Evolutionary conservation across 2,113 vertebrate species (phyloP).

Genomic region (Grantiella picta): DNA sequence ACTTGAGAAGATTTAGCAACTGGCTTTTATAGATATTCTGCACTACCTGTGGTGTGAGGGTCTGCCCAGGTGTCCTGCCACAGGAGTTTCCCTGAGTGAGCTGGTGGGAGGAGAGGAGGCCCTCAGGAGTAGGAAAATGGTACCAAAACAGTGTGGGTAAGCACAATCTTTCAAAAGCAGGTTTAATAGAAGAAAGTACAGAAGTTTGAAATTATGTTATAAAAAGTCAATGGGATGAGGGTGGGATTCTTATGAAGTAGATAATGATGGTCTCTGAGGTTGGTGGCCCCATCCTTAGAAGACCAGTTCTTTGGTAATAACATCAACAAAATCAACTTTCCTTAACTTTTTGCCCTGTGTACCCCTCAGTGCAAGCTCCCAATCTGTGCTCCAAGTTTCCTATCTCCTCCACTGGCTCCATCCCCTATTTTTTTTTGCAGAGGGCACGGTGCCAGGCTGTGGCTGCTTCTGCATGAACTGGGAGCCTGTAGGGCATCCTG

Average conservation of each 20-base stretch:
- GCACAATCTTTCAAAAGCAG: background rate
- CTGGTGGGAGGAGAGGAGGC: background rate
- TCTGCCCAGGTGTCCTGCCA: background rate
- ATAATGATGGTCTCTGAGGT: background rate
- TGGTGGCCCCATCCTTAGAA: background rate
- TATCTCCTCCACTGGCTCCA: background rate
- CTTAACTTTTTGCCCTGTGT: background rate
- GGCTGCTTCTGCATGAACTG: background rate
- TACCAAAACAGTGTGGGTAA: background rate
- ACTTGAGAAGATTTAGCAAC: background rate
- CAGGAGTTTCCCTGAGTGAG: background rate
- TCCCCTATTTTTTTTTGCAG: background rate
- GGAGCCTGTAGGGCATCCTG: fast-evolving
- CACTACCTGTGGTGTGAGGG: background rate
- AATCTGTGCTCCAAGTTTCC: background rate
- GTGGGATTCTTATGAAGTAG: background rate
- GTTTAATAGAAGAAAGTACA: background rate
- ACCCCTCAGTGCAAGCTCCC: background rate
- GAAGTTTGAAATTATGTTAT: background rate
- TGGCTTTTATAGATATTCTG: background rate
- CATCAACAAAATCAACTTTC: background rate
- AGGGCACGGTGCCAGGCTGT: background rate
- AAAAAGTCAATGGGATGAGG: background rate
- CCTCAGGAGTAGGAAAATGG: background rate
- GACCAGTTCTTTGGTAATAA: background rate